Base-by-base conservation (phyloP, 2,888 invertebrate genomes). In the Tinea trinotella region DNA sequence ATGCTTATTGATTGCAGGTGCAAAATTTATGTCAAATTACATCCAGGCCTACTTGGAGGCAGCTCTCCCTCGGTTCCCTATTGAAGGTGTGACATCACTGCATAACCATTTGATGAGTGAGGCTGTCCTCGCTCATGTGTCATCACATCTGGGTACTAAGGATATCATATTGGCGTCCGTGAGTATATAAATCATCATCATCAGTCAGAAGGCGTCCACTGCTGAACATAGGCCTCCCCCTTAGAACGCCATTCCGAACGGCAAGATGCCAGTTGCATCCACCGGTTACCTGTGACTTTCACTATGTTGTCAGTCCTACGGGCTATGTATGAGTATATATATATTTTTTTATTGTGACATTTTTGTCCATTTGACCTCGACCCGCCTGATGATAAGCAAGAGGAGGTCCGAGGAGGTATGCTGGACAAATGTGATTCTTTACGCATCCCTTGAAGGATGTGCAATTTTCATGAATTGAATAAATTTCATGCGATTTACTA, bases 81-180 rank as follows among this genome's bases (percentile, higher is more conserved):
- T 90, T 58, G 92, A 93, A 67, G 92, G 96, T 52, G 90, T 94
- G 49, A 88, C 89, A 53, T 87, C 90, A 13, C 71, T 96, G n/a
- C 71, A 82, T 40, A 82, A 89, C 12, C 88, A 92, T 68, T 84
- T 97, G 54, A 83, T 89, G 40, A 88, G 89, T 40, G 89, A 90
- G 55, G 85, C 89, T 30, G 86, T 89, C n/a, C 72, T 98, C 7
- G 88, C 93, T 0, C 76, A 92, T 67, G 87, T 97, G 53, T 92
- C 93, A 0, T 73, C 70, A 2, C 88, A 94, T 64, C 86, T 98
- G 56, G 98, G 98, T 36, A 88, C 93, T 19, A 92, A 89, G 62
- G 97, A 98, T 67, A 87, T 98, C 12, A 90, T 97, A 62, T 85
- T 95, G 56, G 89, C 91, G 61, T 82, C 86, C 53, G 96, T 96